Conservation (phyloP, 2,113 vertebrate genomes). For the Vombatus ursinus region DNA sequence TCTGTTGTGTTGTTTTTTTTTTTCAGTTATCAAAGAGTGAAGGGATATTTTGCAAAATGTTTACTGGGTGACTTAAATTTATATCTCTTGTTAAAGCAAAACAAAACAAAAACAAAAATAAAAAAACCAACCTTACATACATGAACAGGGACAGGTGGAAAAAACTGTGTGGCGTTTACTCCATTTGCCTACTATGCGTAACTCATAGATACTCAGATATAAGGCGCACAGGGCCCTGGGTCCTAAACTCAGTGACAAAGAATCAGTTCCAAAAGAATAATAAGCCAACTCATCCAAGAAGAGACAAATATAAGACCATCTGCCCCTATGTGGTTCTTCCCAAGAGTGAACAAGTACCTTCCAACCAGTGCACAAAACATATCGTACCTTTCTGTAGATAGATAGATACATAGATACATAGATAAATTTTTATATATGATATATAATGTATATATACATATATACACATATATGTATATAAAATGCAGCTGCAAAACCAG, state of each 20-base stretch:
- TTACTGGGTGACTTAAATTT: not conserved
- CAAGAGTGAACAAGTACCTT: not conserved
- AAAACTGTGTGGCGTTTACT: not conserved
- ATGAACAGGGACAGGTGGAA: not conserved
- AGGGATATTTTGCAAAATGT: not conserved
- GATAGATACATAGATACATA: no score
- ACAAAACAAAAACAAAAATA: no score
- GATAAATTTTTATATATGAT: not conserved
- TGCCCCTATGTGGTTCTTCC: not conserved
- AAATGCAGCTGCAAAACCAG: conserved; percentile 40
- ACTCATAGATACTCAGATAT: not conserved
- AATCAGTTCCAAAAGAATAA: not conserved
- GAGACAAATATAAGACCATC: conserved; percentile 9
- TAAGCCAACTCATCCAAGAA: not conserved
- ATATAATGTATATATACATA: not conserved
- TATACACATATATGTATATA: not conserved
- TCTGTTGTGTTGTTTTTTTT: not conserved
- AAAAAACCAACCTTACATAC: not conserved
- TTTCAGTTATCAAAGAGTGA: not conserved
- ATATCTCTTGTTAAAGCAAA: not conserved
- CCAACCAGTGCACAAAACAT: not conserved
- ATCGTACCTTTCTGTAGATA: not conserved
- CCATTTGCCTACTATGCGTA: not conserved
- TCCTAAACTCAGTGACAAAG: not conserved
- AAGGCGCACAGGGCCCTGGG: not conserved